A percentile compares a stretch with the other conserved stretches of the same genome.
Evolutionary conservation across 2,797 vertebrate genomes (phyloP).

Genomic region (Cuniculus paca): DNA sequence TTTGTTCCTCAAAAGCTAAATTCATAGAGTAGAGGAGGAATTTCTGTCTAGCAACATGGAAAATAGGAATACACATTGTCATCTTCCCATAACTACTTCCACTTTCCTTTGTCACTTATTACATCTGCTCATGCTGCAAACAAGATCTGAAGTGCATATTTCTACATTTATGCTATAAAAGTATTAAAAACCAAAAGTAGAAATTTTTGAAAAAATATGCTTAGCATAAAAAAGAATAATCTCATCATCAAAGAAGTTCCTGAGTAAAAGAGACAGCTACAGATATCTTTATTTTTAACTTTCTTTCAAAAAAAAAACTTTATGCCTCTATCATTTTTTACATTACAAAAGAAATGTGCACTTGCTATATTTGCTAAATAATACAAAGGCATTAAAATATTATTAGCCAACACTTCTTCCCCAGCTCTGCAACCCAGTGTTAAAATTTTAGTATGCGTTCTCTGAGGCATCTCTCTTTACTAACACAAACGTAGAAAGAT

Average conservation of each 20-base stretch:
- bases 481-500: not conserved
- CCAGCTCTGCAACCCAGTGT: not conserved
- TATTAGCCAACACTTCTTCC: constrained; percentile 10
- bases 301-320: constrained; percentile 48
- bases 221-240: constrained; percentile 35
- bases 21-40: not conserved
- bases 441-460: constrained; percentile 50
- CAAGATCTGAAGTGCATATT: constrained; percentile 43
- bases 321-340: constrained; percentile 29
- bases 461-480: not conserved
- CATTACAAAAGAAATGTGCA: constrained; percentile 7
- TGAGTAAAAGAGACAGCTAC: not conserved
- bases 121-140: not conserved
- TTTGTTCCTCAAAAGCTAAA: not conserved
- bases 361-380: constrained; percentile 40
- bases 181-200: constrained; percentile 26
- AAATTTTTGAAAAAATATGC: not conserved
- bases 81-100: not conserved
- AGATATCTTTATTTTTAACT: not conserved
- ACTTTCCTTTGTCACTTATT: not conserved
- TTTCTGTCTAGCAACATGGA: not conserved
- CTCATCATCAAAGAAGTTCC: not conserved
- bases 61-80: not conserved
- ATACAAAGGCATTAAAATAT: constrained; percentile 55
- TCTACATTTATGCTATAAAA: not conserved